phyloP scores from a whole-genome alignment of 2,888 invertebrate genomes.

The Monochamus alternatus region DNA sequence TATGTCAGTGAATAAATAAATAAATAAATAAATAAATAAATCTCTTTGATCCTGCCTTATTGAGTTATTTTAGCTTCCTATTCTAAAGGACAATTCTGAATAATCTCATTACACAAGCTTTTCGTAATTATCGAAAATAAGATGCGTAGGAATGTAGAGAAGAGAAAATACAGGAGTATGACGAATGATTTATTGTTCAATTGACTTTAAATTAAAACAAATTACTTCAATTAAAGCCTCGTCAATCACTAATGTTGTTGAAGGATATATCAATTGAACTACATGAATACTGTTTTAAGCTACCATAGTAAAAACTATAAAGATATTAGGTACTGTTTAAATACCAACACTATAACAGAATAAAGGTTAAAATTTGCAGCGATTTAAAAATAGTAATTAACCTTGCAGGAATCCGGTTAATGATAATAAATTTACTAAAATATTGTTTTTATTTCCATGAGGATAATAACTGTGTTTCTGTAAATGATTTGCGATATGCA shows the following conservation, averaged over 20 bases:
- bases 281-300: conserved; percentile 18
- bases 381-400: not conserved
- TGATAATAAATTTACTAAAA: too few relatives aligned
- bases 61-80: too few relatives aligned
- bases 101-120: too few relatives aligned
- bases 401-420: not conserved
- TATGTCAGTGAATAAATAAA: too few relatives aligned
- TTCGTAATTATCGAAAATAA: not conserved
- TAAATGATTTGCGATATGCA: too few relatives aligned
- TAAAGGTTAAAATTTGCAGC: not conserved
- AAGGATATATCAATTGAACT: conserved; percentile 16
- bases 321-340: not conserved
- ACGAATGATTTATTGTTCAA: not conserved
- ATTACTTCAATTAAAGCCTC: conserved; percentile 8
- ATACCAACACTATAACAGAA: not conserved
- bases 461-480: too few relatives aligned
- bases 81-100: too few relatives aligned
- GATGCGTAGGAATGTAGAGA: not conserved
- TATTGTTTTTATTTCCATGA: too few relatives aligned
- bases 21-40: too few relatives aligned
- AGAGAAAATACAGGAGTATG: not conserved
- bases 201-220: conserved; percentile 8
- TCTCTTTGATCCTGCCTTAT: too few relatives aligned
- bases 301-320: not conserved
- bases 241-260: conserved; percentile 14